Percentiles rank a stretch among this genome's conserved stretches.
Evolutionary conservation across 2,888 invertebrate species (phyloP).

Genomic region (Erebia aethiops): DNA sequence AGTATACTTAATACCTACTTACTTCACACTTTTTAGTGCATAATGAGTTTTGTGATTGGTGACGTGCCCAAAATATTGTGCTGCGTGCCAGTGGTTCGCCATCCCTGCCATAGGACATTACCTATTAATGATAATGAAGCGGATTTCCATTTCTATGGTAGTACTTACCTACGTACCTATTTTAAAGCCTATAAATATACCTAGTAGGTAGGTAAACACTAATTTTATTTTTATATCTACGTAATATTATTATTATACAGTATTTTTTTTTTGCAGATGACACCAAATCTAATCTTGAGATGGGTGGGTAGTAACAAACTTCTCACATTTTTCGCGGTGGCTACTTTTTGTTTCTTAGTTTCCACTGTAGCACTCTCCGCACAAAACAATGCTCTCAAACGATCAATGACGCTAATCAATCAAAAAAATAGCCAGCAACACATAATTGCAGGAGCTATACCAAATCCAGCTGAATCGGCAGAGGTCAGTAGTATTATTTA

Average conservation of each 20-base stretch:
- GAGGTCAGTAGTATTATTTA: slow-evolving; percentile 12
- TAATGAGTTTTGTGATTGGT: too few relatives aligned
- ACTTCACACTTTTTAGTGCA: too few relatives aligned
- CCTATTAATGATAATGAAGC: too few relatives aligned
- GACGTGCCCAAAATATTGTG: too few relatives aligned
- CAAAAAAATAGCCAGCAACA: not conserved
- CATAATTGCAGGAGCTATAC: not conserved
- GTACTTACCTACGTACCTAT: not conserved
- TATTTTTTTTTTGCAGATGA: slow-evolving; percentile 45
- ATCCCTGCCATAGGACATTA: too few relatives aligned
- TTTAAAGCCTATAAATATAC: too few relatives aligned
- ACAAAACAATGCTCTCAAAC: slow-evolving; percentile 16
- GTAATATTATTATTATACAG: not conserved
- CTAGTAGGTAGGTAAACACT: not conserved
- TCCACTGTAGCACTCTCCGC: slow-evolving; percentile 16
- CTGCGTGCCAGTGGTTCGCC: too few relatives aligned
- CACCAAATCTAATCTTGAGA: slow-evolving; percentile 30
- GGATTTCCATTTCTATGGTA: too few relatives aligned
- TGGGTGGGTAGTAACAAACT: slow-evolving; percentile 60
- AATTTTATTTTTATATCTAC: not conserved
- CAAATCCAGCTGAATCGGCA: not conserved
- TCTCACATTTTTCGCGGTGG: slow-evolving; percentile 56
- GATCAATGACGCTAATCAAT: not conserved
- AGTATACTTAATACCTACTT: too few relatives aligned
- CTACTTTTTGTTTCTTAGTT: slow-evolving; percentile 65